Base-by-base conservation (phyloP, 2,113 vertebrate species). In the Centropus unirufus region DNA sequence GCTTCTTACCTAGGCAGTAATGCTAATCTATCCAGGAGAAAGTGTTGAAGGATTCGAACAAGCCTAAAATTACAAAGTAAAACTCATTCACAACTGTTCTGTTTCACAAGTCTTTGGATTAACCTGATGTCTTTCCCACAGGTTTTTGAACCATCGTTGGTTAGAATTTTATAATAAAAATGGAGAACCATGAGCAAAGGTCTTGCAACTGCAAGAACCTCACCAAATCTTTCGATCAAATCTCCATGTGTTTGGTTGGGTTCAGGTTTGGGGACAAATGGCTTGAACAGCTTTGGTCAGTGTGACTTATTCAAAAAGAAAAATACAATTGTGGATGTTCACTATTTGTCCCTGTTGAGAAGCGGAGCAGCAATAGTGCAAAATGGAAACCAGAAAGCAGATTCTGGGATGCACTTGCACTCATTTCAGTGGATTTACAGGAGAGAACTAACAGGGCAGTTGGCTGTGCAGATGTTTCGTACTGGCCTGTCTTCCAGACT, bases 101-200 rank as follows among this genome's bases (percentile, higher is more conserved):
- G 7, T 90, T 92, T 92, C 86, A 83, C 40, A 54, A 59, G 21
- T 32, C 29, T 93, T 86, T 94, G 61, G 47, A 59, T 77, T 91
- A 93, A 77, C 52, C 59, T 90, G 9, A 2, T 79, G 40, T 83
- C 57, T 92, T 88, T 90, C 69, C 39, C 13, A 49, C 11, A 47
- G 40, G 32, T 39, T 85, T 95, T 89, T 89, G 69, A 93, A 40
- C 66, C 4, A 7, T 6, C 4, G 3, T 5, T 73, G 26, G 26
- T 80, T 77, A 90, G 29, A 88, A 58, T 17, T 52, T 81, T 74
- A 32, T 34, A 6, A 4, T 59, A 67, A 93, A 76, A 86, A 59
- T 44, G 5, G 23, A 74, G 29, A 39, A 63, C 61, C 49, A 59
- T 81, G 64, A 86, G 61, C 21, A 75, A 81, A 90, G 42, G 6